phyloP scores from a whole-genome alignment of 2,797 vertebrate genomes.

The Oophaga sylvatica region DNA sequence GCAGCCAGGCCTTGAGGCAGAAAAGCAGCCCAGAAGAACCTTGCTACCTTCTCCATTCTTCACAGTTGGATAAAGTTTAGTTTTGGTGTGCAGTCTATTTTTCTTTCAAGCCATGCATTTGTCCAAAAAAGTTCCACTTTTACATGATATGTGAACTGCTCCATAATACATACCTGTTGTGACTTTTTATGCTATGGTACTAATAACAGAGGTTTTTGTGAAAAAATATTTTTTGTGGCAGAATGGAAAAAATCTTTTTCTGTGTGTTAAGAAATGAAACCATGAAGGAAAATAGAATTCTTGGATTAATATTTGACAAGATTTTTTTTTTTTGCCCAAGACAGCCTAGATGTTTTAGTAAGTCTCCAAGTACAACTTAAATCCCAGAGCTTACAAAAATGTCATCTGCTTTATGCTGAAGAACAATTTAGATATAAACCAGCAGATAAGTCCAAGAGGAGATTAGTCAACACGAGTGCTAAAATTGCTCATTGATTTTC shows the following conservation, averaged over 20 bases:
- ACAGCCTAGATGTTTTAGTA: slow-evolving; percentile 7
- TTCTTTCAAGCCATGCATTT: too few relatives aligned
- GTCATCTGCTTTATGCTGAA: slow-evolving; percentile 19
- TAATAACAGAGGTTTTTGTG: too few relatives aligned
- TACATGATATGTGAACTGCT: too few relatives aligned
- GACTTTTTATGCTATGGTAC: too few relatives aligned
- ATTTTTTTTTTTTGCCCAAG: neutral
- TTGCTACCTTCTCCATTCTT: too few relatives aligned
- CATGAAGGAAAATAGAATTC: neutral
- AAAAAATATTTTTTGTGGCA: neutral
- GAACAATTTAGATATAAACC: slow-evolving; percentile 34
- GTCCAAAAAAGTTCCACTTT: too few relatives aligned
- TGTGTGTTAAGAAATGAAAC: neutral
- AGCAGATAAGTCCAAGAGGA: slow-evolving; percentile 15
- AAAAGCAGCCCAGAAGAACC: too few relatives aligned
- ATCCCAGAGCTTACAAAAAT: slow-evolving; percentile 26
- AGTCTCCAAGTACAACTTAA: slow-evolving; percentile 19
- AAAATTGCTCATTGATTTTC: slow-evolving; percentile 30
- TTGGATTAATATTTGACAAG: slow-evolving; percentile 12
- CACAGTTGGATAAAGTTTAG: too few relatives aligned
- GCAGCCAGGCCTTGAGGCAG: too few relatives aligned
- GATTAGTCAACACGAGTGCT: slow-evolving; percentile 33
- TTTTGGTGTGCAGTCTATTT: too few relatives aligned
- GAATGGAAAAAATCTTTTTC: too few relatives aligned
- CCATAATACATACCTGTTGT: too few relatives aligned